These are phyloP conservation scores for Meriones unguiculatus DNA, from an alignment of 2,113 vertebrate species.

Conservation along the genomic window DNA sequence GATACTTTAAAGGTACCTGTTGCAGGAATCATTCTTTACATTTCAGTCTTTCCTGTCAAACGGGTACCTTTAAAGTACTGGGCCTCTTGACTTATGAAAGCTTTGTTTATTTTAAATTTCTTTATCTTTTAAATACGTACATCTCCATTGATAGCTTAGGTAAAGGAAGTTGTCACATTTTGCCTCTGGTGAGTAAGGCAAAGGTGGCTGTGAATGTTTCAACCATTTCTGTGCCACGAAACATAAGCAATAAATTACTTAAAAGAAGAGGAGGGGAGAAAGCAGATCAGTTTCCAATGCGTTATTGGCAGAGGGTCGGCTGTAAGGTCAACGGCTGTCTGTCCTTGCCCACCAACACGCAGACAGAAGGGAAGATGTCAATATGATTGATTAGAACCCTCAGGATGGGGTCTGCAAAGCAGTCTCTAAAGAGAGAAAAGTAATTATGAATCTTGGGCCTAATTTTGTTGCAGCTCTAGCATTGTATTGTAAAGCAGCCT, in stretches of 20 bases:
- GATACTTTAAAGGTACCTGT: background rate
- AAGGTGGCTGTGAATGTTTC: background rate
- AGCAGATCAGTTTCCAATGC: background rate
- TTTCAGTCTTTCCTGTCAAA: background rate
- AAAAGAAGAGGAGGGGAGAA: background rate
- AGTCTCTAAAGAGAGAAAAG: background rate
- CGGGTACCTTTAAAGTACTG: no score
- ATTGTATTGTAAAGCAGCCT: background rate
- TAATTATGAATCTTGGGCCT: background rate
- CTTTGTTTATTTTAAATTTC: background rate
- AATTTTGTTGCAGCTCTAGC: background rate
- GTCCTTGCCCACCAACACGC: background rate
- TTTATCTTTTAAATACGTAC: background rate
- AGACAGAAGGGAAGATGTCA: background rate
- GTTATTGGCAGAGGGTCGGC: background rate
- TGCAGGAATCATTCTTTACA: background rate
- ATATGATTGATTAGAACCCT: background rate
- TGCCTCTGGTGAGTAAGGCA: background rate
- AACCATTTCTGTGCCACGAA: background rate
- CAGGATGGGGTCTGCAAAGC: background rate
- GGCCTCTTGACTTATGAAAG: background rate
- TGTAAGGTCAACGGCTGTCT: background rate
- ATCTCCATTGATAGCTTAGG: background rate
- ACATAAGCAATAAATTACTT: background rate
- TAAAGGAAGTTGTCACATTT: background rate